Evolutionary conservation across 2,113 vertebrate genomes (phyloP).

Genomic region (Salvator merianae): DNA sequence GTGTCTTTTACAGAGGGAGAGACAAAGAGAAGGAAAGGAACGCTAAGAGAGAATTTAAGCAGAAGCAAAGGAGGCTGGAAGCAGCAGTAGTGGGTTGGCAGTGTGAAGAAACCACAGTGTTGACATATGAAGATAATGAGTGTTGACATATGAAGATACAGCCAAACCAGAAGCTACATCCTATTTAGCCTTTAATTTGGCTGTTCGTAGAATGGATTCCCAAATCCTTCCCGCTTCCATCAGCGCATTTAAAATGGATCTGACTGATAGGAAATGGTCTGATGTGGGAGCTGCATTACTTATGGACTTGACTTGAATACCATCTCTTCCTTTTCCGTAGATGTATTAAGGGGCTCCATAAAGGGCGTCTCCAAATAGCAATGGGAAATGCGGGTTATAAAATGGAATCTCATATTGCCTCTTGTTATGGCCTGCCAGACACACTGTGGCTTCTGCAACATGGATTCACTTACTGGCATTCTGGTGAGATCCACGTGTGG

Average conservation of each 20-base stretch:
- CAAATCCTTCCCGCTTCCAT: slow-evolving; percentile 57
- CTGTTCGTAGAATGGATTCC: slow-evolving; percentile 72
- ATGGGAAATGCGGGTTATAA: too few relatives aligned
- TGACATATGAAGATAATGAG: slow-evolving; percentile 72
- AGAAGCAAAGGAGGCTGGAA: too few relatives aligned
- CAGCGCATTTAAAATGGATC: slow-evolving; percentile 71
- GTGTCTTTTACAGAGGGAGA: neutral
- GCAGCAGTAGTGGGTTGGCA: too few relatives aligned
- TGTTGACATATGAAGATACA: slow-evolving; percentile 74
- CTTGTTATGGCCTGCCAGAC: too few relatives aligned
- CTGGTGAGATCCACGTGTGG: too few relatives aligned
- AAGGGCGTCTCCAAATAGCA: too few relatives aligned
- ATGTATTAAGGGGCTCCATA: fast-evolving
- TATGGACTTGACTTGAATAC: slow-evolving; percentile 52
- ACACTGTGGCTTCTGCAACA: too few relatives aligned
- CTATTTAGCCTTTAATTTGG: slow-evolving; percentile 85
- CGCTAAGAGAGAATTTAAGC: neutral
- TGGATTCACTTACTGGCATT: too few relatives aligned
- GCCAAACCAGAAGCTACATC: slow-evolving; percentile 78
- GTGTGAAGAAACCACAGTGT: fast-evolving
- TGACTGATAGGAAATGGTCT: slow-evolving; percentile 79
- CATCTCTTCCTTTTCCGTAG: neutral
- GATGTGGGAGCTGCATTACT: slow-evolving; percentile 67
- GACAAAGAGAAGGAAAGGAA: neutral
- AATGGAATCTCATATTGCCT: too few relatives aligned